phyloP scores from a whole-genome alignment of 2,113 vertebrate species.

The Pseudonaja textilis region DNA sequence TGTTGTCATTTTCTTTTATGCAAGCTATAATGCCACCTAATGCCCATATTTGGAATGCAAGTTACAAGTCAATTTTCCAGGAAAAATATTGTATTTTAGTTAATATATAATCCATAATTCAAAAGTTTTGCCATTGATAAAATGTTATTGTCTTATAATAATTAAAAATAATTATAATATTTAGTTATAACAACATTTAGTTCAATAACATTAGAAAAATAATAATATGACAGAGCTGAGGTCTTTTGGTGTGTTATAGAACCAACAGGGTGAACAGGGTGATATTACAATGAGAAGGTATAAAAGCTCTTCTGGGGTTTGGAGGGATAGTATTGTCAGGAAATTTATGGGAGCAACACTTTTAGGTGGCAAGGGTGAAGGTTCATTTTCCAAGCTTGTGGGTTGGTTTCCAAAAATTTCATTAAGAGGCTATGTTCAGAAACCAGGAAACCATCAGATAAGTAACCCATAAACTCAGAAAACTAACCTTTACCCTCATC shows the following conservation, averaged over 20 bases:
- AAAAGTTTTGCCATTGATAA: not conserved
- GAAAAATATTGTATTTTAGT: not conserved
- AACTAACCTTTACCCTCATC: too few species aligned
- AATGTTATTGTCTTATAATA: not conserved
- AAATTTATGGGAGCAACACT: not conserved
- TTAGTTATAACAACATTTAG: not conserved
- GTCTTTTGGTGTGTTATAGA: not conserved
- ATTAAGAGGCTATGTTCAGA: too few species aligned
- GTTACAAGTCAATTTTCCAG: not conserved
- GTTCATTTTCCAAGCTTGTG: too few species aligned
- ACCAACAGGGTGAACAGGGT: not conserved
- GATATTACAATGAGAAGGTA: not conserved
- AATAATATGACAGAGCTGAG: not conserved
- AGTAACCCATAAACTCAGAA: too few species aligned
- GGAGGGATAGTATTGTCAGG: not conserved
- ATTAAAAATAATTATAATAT: not conserved
- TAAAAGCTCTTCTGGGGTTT: not conserved
- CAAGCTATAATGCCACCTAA: not conserved
- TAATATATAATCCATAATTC: not conserved
- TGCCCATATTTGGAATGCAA: not conserved
- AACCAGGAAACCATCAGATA: too few species aligned
- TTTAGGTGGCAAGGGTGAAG: not conserved
- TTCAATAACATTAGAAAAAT: not conserved
- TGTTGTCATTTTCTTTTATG: not conserved
- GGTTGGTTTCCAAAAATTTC: too few species aligned